Evolutionary conservation across 2,888 invertebrate species (phyloP), one percentile per base, ranked within the genome.

Genomic region (Lysandra bellargus): DNA sequence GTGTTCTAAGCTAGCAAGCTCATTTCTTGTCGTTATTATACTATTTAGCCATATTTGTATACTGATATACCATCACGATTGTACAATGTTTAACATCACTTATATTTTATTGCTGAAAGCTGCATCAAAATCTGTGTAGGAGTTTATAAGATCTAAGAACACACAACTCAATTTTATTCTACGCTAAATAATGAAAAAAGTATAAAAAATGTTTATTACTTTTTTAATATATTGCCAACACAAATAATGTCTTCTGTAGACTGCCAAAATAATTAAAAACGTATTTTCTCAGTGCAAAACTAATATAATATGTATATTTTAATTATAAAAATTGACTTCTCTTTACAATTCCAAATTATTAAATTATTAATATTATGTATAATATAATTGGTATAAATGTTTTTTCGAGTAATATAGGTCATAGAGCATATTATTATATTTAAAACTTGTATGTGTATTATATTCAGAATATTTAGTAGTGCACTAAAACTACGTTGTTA

Each of bases 151-250:
- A 49, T 9, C 49, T 49, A 49, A 49, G 9, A 49, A 9, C 49
- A 49, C 49, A 12, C 9, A 9, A 44, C 44, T 44, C 9, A 44
- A 44, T 44, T 44, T 44, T n/a, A 61, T 7, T 40, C 5, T 40
- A 23, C 2, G 5, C n/a, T n/a, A 33, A 69, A 14, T 14, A 69
- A 33, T 69, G 33, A 69, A 69, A 33, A 33, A 33, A 69, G 4
- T 12, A 2, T 64, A 2, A 64, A n/a, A n/a, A 61, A 61, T 44
- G 44, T 61, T 9, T 9, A 23, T 30, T 14, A 69, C 64, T 14
- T 30, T 69, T 33, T 33, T 33, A 14, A 69, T 69, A 69, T 69
- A 30, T 33, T 69, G 69, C 69, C 69, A 69, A 69, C 30, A 69
- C 4, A 4, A 30, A 64, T 4, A 33, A 33, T 9, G 69, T 33